A percentile compares a stretch with the other conserved stretches of the same genome.
These are phyloP conservation scores for Pristionchus mayeri DNA, from an alignment of 2,888 invertebrate species.

Conservation along the genomic window DNA sequence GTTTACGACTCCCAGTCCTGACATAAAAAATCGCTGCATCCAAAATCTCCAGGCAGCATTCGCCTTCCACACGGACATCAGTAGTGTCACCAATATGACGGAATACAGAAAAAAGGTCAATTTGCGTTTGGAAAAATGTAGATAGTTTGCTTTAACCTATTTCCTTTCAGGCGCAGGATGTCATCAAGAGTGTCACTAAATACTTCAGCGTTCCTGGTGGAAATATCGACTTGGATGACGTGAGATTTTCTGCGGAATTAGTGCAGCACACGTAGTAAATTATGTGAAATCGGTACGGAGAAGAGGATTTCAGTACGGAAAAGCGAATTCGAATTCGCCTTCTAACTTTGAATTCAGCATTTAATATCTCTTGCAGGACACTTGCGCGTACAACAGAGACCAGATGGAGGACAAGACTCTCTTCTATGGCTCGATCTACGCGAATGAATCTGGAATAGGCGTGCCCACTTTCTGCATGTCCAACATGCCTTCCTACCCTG, in stretches of 20 bases:
- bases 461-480: constrained; percentile 12
- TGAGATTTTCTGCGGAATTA: too few species aligned
- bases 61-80: constrained; percentile 9
- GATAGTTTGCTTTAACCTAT: not conserved
- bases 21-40: not conserved
- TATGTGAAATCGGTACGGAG: too few species aligned
- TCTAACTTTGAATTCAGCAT: too few species aligned
- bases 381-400: not conserved
- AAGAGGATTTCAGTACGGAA: too few species aligned
- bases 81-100: not conserved
- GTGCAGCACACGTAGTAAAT: too few species aligned
- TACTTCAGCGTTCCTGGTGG: not conserved
- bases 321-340: too few species aligned
- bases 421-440: not conserved
- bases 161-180: not conserved
- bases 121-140: not conserved
- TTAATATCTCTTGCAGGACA: not conserved
- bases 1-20: too few species aligned
- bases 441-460: not conserved
- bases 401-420: not conserved
- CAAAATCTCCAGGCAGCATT: not conserved
- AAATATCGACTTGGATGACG: not conserved
- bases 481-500: not conserved
- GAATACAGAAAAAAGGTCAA: not conserved
- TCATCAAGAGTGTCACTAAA: not conserved